Evolutionary conservation across 2,888 invertebrate genomes (phyloP).

Genomic region (Nomada flava): DNA sequence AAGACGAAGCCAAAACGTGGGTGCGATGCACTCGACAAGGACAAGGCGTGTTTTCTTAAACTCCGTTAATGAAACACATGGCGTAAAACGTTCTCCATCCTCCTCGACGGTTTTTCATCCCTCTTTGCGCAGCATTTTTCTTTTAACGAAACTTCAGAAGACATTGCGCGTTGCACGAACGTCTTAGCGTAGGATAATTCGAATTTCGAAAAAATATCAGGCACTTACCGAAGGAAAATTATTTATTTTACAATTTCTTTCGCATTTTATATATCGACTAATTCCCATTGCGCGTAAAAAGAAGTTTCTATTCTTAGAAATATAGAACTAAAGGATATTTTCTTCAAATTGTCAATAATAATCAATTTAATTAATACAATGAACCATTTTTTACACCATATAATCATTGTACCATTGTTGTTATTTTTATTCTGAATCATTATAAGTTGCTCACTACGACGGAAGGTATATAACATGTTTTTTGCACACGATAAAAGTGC

Average conservation of each 20-base stretch:
- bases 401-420: no score
- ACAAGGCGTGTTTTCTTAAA: constrained; percentile 70
- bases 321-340: no score
- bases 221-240: no score
- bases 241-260: no score
- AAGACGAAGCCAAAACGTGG: constrained; percentile 45
- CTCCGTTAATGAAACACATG: constrained; percentile 68
- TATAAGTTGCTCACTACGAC: not conserved
- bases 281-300: no score
- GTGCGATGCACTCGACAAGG: constrained; percentile 72
- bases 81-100: constrained; percentile 44
- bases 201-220: no score
- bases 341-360: no score
- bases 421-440: constrained; percentile 8
- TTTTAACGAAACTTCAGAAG: not conserved
- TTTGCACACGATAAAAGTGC: constrained; percentile 16
- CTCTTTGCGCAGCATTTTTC: not conserved
- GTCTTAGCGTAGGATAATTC: no score
- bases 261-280: no score
- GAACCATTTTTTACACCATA: not conserved
- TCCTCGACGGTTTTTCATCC: not conserved
- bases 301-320: no score
- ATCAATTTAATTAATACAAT: not conserved
- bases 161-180: no score
- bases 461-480: constrained; percentile 8